Evolutionary conservation across 2,888 invertebrate species (phyloP), one percentile per base, ranked within the genome.

Genomic region (Stenchaetothrips biformis): DNA sequence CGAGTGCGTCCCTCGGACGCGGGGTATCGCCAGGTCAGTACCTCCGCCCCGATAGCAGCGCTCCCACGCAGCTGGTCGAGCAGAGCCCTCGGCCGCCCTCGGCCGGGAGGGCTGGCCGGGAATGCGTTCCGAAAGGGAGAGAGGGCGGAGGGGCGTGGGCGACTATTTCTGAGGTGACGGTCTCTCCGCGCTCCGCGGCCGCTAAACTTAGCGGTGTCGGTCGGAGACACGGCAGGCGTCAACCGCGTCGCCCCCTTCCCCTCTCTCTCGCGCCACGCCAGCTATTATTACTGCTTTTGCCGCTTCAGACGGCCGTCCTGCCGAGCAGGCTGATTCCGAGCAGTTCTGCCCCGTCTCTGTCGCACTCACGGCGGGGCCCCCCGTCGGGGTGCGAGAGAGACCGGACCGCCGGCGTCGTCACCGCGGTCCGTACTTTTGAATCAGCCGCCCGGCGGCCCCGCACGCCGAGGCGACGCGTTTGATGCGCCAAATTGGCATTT

Each of bases 121-220:
- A 37, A 37, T 1, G 37, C 37, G 37, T 37, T 37, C 37, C 37
- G 37, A 37, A 37, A 4, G 37, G n/a, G n/a, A n/a, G 37, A 37
- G 37, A 37, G 37, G 37, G 37, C 37, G 8, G 67, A 11, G 67
- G 67, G 21, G 67, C 67, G 67, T 74, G 67, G 67, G 67, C 7
- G 67, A 25, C 67, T 74, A 74, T 74, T 74, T 74, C 67, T 74
- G 67, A 74, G 67, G 67, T 74, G 67, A 74, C 67, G 67, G 21
- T n/a, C 67, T 74, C 67, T 21, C 67, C 9, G 59, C 37, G 37
- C 59, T 9, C 13, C 59, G 18, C 59, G 59, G 59, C 59, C 67
- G n/a, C 67, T 74, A 74, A 74, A 74, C 67, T 74, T 74, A 74
- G 67, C 67, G 67, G 67, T 74, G 67, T 74, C 67, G 67, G 67